Conservation (phyloP, 2,888 invertebrate genomes). For the Limnephilus auricula region DNA sequence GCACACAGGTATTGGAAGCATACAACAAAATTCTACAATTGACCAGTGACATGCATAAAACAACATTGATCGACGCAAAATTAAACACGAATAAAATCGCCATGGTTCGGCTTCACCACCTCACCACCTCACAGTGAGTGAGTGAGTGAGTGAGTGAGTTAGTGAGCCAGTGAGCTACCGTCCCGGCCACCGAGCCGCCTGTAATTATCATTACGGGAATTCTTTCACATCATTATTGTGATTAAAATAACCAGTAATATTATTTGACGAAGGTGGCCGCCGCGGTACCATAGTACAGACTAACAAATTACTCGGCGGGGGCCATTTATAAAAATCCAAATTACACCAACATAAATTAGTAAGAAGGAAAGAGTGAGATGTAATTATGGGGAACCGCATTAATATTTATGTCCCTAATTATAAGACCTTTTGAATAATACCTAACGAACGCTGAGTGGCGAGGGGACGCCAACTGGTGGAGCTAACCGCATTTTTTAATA, state of each 20-base stretch:
- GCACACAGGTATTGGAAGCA: no score
- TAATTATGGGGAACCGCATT: constrained; percentile 67
- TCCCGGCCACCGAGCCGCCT: constrained; percentile 54
- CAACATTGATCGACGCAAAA: not conserved
- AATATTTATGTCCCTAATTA: constrained; percentile 67
- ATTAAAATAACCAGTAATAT: constrained; percentile 46
- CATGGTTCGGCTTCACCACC: no score
- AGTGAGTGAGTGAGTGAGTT: not conserved
- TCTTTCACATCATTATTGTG: constrained; percentile 59
- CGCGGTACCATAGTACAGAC: constrained; percentile 38
- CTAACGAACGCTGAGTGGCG: constrained; percentile 65
- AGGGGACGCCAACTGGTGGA: constrained; percentile 54
- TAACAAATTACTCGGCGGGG: constrained; percentile 56
- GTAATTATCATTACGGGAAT: constrained; percentile 66
- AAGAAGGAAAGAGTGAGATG: constrained; percentile 67
- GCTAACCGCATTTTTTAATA: not conserved
- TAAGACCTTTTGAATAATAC: constrained; percentile 67
- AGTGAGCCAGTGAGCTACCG: constrained; percentile 37
- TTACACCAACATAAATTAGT: constrained; percentile 67
- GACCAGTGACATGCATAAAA: not conserved
- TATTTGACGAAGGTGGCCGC: constrained; percentile 63
- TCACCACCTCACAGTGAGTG: not conserved
- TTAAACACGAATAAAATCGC: no score
- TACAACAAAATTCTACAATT: no score
- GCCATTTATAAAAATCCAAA: constrained; percentile 67